phyloP scores from a whole-genome alignment of 2,888 invertebrate genomes.

The Sussaba pulchella region DNA sequence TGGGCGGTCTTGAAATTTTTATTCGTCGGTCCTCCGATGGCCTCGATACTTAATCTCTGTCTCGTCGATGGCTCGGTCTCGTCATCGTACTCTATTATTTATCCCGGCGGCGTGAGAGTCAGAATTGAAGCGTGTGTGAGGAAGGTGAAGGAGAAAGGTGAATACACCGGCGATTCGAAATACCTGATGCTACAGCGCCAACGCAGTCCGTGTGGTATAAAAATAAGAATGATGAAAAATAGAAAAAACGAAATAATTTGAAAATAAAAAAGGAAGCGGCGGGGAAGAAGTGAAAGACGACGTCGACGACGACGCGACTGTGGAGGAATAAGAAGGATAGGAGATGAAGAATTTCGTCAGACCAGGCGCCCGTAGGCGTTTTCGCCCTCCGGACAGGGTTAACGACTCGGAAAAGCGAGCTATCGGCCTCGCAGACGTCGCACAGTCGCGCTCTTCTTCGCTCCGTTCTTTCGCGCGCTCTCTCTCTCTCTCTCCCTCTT shows the following conservation, averaged over 20 bases:
- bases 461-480: constrained; percentile 58
- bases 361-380: constrained; percentile 70
- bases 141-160: constrained; percentile 30
- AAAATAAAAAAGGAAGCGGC: constrained; percentile 29
- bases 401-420: constrained; percentile 73
- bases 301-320: constrained; percentile 20
- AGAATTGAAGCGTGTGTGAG: constrained; percentile 10
- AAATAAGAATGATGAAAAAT: constrained; percentile 9
- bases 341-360: constrained; percentile 67
- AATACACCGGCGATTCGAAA: constrained; percentile 45
- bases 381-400: constrained; percentile 66
- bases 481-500: constrained; percentile 41
- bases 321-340: constrained; percentile 50
- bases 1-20: constrained; percentile 28
- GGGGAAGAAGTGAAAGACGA: constrained; percentile 42
- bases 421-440: constrained; percentile 70
- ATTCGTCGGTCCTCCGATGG: constrained; percentile 31
- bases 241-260: constrained; percentile 17
- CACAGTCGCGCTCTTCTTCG: constrained; percentile 67
- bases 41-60: constrained; percentile 40
- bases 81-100: constrained; percentile 41
- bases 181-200: constrained; percentile 31
- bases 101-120: background rate
- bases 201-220: background rate
- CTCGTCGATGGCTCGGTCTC: constrained; percentile 24